Base-by-base conservation (phyloP, 1,140 invertebrate species). In the Pseudomyrmex flavicornis region DNA sequence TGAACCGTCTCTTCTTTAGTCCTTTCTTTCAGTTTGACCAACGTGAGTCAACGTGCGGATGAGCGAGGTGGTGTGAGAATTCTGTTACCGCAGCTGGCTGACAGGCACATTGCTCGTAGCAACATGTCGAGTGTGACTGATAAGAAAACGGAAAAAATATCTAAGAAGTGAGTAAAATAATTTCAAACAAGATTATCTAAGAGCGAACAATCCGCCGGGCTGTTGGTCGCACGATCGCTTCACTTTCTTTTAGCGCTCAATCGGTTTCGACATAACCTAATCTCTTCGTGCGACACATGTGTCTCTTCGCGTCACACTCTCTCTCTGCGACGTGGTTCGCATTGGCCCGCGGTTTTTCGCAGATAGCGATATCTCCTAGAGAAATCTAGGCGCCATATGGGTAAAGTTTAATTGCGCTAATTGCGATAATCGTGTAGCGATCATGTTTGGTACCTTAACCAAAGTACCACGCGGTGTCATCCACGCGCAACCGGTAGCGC, bases 141-240 rank as follows among this genome's bases (percentile, higher is more conserved):
- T 83, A 90, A 90, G 83, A 88, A 88, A 56, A 93, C 85, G 86
- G 96, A 96, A 95, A 96, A 96, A 88, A 84, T 97, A 83, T 97
- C 96, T 3, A 97, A 97, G 95, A 97, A 96, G 96, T 96, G 95
- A 96, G 96, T 96, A 94, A 70, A 86, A n/a, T 10, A 13, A 54
- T 35, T 90, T 79, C 83, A 85, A 2, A 15, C 61, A 1, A 22
- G 2, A 56, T 20, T 9, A 2, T 44, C 12, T 17, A 5, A 10
- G n/a, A 15, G 10, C n/a, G 12, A 5, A 74, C 7, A 22, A n/a
- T 13, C 2, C 2, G 9, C 10, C 15, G 1, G 7, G 2, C 20
- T 0, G 12, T n/a, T 54, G 52, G 12, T 58, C 17, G 46, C 46
- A 12, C 13, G 26, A 22, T 58, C 46, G 9, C 4, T 44, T 17